Percentiles rank a stretch among this genome's conserved stretches.
These are phyloP conservation scores for Notarius quadriscutis DNA, from an alignment of 2,113 vertebrate genomes.

Conservation along the genomic window DNA sequence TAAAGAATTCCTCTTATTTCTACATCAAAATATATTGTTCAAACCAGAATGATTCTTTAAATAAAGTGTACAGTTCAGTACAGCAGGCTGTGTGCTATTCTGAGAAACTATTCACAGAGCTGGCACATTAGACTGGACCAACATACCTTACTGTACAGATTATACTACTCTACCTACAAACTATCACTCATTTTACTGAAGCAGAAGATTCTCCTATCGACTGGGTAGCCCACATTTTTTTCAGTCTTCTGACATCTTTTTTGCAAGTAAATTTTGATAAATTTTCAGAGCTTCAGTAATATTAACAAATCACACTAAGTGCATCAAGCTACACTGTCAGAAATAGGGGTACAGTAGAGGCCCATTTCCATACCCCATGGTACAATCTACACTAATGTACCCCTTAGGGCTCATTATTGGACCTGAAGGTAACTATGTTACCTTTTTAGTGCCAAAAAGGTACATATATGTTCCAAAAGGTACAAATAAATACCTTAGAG, in stretches of 20 bases:
- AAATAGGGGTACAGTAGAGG: too few species aligned
- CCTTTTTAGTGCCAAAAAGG: too few species aligned
- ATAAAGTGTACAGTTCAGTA: background rate
- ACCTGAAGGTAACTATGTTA: too few species aligned
- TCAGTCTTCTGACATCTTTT: too few species aligned
- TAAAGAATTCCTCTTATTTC: background rate
- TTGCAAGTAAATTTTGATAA: background rate
- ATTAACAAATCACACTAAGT: background rate
- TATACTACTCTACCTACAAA: background rate
- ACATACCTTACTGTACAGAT: background rate
- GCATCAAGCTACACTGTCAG: background rate
- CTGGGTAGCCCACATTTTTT: too few species aligned
- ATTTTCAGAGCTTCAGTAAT: background rate
- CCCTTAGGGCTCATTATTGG: too few species aligned
- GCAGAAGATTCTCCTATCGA: too few species aligned
- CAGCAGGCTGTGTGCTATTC: background rate
- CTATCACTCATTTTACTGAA: background rate
- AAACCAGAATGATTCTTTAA: background rate
- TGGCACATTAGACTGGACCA: background rate
- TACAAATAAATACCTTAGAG: too few species aligned
- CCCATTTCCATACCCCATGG: too few species aligned
- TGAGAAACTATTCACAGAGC: background rate
- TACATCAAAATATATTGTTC: background rate
- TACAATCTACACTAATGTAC: too few species aligned
- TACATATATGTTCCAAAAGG: too few species aligned